A percentile compares a stretch with the other conserved stretches of the same genome.
phyloP scores from a whole-genome alignment of 2,888 invertebrate species.

The Leptothorax acervorum region DNA sequence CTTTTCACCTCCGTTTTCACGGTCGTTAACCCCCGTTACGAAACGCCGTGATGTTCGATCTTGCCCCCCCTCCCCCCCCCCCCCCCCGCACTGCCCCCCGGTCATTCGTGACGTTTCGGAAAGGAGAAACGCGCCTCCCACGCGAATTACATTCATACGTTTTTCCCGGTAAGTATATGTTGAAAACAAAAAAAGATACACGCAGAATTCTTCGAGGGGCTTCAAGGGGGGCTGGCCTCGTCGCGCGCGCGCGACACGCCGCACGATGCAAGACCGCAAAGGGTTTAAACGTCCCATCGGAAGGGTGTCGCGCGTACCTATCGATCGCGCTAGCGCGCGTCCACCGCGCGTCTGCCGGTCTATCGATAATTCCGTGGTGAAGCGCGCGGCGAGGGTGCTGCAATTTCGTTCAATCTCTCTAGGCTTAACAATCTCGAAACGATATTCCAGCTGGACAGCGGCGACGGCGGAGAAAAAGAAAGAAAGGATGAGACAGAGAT shows the following conservation, averaged over 20 bases:
- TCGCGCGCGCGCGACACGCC: neutral
- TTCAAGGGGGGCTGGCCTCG: neutral
- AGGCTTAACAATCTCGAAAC: conserved; percentile 62
- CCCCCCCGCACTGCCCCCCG: too few species aligned
- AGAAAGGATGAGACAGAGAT: conserved; percentile 13
- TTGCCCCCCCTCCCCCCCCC: neutral
- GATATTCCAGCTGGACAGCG: conserved; percentile 22
- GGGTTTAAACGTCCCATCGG: conserved; percentile 46
- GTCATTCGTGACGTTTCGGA: neutral
- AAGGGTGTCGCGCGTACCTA: conserved; percentile 46
- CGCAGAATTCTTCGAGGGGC: neutral
- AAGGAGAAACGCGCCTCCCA: neutral
- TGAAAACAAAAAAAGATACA: too few species aligned
- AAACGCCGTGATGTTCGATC: neutral
- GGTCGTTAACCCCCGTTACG: conserved; percentile 8
- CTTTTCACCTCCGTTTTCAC: neutral
- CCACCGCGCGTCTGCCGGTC: conserved; percentile 18
- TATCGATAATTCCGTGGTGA: conserved; percentile 55
- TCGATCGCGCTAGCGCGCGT: conserved; percentile 44
- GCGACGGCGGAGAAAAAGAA: neutral
- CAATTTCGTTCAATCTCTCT: conserved; percentile 58
- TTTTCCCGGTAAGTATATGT: neutral
- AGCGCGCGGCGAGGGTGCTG: conserved; percentile 46
- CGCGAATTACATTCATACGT: neutral
- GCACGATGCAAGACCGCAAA: conserved; percentile 26